Percentiles rank a stretch among this genome's conserved stretches.
These are phyloP conservation scores for Thalassoma bifasciatum DNA, from an alignment of 2,113 vertebrate species.

Conservation along the genomic window DNA sequence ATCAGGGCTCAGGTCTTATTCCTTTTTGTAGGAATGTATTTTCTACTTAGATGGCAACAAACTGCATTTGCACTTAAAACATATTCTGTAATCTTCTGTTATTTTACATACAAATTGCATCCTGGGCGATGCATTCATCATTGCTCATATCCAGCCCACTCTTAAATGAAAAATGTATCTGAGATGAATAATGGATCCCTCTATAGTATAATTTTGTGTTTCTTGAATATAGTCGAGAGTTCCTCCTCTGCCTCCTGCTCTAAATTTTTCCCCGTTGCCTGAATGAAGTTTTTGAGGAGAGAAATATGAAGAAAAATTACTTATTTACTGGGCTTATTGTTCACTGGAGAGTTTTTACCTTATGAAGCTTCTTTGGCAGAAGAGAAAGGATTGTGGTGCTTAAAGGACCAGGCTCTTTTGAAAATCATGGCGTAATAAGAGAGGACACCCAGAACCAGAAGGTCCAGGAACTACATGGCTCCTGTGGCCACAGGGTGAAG, in stretches of 20 bases:
- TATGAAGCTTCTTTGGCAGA: slow-evolving; percentile 29
- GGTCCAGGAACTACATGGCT: too few relatives aligned
- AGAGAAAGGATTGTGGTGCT: slow-evolving; percentile 6
- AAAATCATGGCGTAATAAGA: slow-evolving; percentile 24
- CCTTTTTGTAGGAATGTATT: slow-evolving; percentile 75
- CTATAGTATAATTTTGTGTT: slow-evolving; percentile 83
- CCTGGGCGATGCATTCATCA: slow-evolving; percentile 85
- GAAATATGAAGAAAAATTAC: slow-evolving; percentile 77
- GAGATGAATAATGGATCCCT: slow-evolving; percentile 87
- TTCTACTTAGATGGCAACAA: slow-evolving; percentile 81
- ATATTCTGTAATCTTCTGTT: slow-evolving; percentile 88
- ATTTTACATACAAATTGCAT: slow-evolving; percentile 90
- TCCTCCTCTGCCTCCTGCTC: slow-evolving; percentile 67
- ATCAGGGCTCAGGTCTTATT: slow-evolving; percentile 74
- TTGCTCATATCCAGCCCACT: slow-evolving; percentile 82
- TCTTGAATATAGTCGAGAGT: slow-evolving; percentile 77
- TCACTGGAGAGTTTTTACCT: slow-evolving; percentile 64
- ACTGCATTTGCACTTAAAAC: slow-evolving; percentile 86
- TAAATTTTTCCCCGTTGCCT: slow-evolving; percentile 45
- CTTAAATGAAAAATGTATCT: slow-evolving; percentile 87
- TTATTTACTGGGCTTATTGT: slow-evolving; percentile 70
- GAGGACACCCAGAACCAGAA: neutral
- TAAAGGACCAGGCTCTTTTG: slow-evolving; percentile 1
- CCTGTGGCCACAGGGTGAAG: too few relatives aligned
- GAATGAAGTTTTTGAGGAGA: slow-evolving; percentile 58